phyloP scores from a whole-genome alignment of 2,888 invertebrate genomes.

The Xestia ashworthii region DNA sequence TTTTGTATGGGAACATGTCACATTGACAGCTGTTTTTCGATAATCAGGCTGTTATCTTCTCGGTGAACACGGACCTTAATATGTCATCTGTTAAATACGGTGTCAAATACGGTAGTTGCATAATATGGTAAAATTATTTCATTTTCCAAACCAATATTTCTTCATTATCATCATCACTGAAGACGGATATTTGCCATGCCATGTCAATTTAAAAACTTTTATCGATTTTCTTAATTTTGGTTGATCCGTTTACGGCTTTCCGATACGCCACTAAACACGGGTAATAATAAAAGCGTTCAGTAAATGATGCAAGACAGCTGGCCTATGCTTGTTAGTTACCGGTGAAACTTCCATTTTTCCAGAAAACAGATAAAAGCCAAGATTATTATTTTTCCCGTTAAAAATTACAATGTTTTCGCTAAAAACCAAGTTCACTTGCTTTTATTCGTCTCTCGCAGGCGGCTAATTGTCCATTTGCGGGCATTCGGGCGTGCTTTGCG shows the following conservation, averaged over 20 bases:
- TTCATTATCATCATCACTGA: too few relatives aligned
- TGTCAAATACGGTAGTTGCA: neutral
- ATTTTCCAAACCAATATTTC: neutral
- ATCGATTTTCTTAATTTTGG: too few relatives aligned
- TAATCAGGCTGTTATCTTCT: too few relatives aligned
- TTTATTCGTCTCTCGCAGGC: slow-evolving; percentile 65
- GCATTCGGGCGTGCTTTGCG: slow-evolving; percentile 82
- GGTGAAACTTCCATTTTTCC: slow-evolving; percentile 13
- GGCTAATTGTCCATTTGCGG: slow-evolving; percentile 89
- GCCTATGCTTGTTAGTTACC: neutral
- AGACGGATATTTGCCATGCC: too few relatives aligned
- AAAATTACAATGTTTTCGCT: slow-evolving; percentile 77
- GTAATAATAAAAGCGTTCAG: neutral
- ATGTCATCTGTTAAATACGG: too few relatives aligned
- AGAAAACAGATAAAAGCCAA: slow-evolving; percentile 42
- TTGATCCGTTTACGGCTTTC: neutral
- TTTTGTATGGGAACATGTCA: too few relatives aligned
- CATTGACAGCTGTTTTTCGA: too few relatives aligned
- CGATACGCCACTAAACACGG: neutral
- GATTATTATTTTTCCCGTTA: slow-evolving; percentile 50
- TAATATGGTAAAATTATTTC: neutral
- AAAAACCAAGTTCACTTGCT: slow-evolving; percentile 72
- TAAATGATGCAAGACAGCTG: neutral
- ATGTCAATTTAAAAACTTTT: too few relatives aligned
- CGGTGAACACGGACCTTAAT: too few relatives aligned